These are phyloP conservation scores for Melanargia galathea DNA, from an alignment of 2,888 invertebrate genomes.

Conservation along the genomic window DNA sequence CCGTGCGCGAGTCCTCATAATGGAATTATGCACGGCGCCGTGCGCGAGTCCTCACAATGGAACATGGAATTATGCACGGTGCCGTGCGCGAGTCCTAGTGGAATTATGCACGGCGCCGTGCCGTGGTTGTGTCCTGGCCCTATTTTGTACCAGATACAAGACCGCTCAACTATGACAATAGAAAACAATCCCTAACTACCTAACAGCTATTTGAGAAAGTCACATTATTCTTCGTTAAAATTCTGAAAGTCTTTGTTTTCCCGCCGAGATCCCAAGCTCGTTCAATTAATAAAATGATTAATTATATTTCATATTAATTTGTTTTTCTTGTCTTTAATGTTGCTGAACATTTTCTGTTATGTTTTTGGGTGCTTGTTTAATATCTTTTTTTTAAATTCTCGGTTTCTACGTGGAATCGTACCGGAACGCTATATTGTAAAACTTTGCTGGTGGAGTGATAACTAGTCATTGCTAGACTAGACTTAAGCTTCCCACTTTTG, in stretches of 20 bases:
- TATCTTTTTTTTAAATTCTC: neutral
- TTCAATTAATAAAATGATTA: constrained; percentile 22
- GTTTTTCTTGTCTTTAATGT: constrained; percentile 10
- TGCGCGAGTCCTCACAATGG: too few relatives aligned
- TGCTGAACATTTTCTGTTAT: constrained; percentile 3
- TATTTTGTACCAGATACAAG: neutral
- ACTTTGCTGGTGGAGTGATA: too few relatives aligned
- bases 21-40: too few relatives aligned
- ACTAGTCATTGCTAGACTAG: too few relatives aligned
- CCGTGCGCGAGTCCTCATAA: too few relatives aligned
- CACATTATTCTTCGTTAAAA: constrained; percentile 22
- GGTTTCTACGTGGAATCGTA: too few relatives aligned
- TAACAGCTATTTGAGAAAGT: constrained; percentile 5
- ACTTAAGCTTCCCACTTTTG: too few relatives aligned
- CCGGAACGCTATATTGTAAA: too few relatives aligned
- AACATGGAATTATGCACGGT: too few relatives aligned
- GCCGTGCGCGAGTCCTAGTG: too few relatives aligned
- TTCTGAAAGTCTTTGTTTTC: constrained; percentile 14
- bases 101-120: too few relatives aligned
- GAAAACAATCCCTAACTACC: neutral
- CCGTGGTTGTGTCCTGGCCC: too few relatives aligned
- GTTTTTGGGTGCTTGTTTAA: neutral
- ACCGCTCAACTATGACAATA: neutral
- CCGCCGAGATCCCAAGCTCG: constrained; percentile 3
- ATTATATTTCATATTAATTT: constrained; percentile 14